These are phyloP conservation scores for Taxidea taxus DNA, from an alignment of 2,113 vertebrate genomes.

Conservation along the genomic window DNA sequence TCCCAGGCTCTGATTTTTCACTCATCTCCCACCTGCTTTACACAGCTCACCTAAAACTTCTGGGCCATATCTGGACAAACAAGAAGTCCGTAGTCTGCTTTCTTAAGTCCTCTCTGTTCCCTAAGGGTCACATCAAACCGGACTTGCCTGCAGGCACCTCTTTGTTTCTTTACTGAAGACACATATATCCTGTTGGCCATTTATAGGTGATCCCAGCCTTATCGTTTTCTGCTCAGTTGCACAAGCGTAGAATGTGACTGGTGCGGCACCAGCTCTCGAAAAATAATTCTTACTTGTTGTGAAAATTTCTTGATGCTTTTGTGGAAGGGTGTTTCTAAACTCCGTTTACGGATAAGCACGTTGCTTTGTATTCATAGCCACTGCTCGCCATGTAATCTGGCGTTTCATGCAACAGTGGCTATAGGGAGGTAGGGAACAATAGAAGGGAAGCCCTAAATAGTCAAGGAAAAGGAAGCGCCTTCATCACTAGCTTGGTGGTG, in stretches of 20 bases:
- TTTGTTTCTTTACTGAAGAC: slow-evolving; percentile 48
- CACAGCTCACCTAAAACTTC: background rate
- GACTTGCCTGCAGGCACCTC: background rate
- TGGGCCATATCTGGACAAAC: background rate
- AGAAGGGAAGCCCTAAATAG: slow-evolving; percentile 32
- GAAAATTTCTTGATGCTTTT: slow-evolving; percentile 61
- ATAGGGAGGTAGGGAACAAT: background rate
- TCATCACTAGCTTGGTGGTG: background rate
- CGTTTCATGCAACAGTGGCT: slow-evolving; percentile 41
- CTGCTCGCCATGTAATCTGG: background rate
- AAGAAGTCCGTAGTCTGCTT: background rate
- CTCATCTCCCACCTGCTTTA: background rate
- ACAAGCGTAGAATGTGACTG: slow-evolving; percentile 47
- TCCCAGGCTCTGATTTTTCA: background rate
- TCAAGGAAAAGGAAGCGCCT: slow-evolving; percentile 14
- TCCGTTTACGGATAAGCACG: background rate
- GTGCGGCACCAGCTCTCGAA: background rate
- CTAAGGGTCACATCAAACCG: background rate
- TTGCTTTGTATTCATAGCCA: slow-evolving; percentile 55
- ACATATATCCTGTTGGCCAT: background rate
- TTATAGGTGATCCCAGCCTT: slow-evolving; percentile 57
- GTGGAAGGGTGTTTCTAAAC: slow-evolving; percentile 45
- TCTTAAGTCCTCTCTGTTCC: background rate
- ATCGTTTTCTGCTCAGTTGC: slow-evolving; percentile 50
- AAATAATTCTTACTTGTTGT: slow-evolving; percentile 55